phyloP scores from a whole-genome alignment of 2,888 invertebrate genomes.

The Adelognathus sp. region DNA sequence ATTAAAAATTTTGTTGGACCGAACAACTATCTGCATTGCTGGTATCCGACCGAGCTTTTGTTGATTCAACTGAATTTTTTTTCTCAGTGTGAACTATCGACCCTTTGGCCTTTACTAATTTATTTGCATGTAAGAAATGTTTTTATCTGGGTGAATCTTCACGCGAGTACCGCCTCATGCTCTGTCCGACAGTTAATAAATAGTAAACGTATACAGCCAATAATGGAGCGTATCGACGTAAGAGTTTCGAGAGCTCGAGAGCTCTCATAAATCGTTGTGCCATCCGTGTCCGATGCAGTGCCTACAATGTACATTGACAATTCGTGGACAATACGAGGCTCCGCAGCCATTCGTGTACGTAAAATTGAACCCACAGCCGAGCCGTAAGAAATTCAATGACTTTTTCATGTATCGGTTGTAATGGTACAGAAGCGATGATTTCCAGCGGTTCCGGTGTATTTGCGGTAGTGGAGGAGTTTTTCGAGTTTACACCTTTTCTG shows the following conservation, averaged over 20 bases:
- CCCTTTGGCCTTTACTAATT: too few relatives aligned
- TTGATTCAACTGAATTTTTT: too few relatives aligned
- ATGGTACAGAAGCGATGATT: conserved; percentile 22
- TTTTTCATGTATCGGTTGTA: neutral
- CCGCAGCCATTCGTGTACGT: neutral
- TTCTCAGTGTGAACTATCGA: too few relatives aligned
- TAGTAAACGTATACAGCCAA: conserved; percentile 25
- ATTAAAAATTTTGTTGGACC: too few relatives aligned
- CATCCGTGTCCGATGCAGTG: conserved; percentile 35
- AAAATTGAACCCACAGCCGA: conserved; percentile 26
- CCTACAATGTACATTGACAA: neutral
- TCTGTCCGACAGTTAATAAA: neutral
- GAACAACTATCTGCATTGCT: too few relatives aligned
- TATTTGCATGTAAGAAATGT: too few relatives aligned
- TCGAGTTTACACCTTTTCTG: conserved; percentile 51
- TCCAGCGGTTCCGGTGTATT: conserved; percentile 17
- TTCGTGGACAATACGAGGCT: conserved; percentile 9
- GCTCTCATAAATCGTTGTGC: conserved; percentile 31
- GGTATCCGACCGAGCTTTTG: too few relatives aligned
- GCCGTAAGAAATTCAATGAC: neutral
- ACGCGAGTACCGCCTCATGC: neutral
- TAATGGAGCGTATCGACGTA: conserved; percentile 12
- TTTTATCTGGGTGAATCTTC: too few relatives aligned
- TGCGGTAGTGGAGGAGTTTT: conserved; percentile 17
- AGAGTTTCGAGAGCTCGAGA: conserved; percentile 19